A percentile compares a stretch with the other conserved stretches of the same genome.
Evolutionary conservation across 2,888 invertebrate species (phyloP).

Genomic region (Therioaphis trifolii): DNA sequence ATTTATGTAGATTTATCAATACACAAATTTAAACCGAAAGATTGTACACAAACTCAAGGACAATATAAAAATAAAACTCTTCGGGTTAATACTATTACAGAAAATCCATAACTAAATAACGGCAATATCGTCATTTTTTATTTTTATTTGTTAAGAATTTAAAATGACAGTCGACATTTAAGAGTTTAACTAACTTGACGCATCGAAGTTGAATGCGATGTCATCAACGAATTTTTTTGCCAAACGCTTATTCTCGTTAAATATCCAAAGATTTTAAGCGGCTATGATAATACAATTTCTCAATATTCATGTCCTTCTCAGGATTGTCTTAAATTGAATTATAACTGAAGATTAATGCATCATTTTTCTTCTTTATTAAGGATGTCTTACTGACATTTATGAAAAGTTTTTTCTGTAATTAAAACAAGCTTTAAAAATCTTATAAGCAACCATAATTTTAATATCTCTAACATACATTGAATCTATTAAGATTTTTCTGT

Average conservation of each 20-base stretch:
- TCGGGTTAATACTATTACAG: no score
- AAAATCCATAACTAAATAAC: no score
- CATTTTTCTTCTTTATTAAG: background rate
- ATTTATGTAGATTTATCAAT: no score
- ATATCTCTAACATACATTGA: no score
- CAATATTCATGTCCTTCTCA: background rate
- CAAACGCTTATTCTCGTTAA: background rate
- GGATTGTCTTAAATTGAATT: background rate
- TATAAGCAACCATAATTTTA: background rate
- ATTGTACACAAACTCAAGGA: no score
- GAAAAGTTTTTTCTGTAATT: background rate
- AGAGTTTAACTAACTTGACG: no score
- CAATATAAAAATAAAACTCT: no score
- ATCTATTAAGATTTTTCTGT: no score
- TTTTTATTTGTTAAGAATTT: no score
- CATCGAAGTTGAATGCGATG: background rate
- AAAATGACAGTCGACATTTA: no score
- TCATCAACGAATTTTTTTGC: background rate
- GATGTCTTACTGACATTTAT: background rate
- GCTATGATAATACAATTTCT: background rate
- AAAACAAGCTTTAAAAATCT: background rate
- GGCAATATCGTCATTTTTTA: no score
- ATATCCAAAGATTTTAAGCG: background rate
- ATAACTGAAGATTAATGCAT: background rate
- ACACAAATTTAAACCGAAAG: no score